Evolutionary conservation across 2,113 vertebrate species (phyloP).

Genomic region (Microtus richardsoni): DNA sequence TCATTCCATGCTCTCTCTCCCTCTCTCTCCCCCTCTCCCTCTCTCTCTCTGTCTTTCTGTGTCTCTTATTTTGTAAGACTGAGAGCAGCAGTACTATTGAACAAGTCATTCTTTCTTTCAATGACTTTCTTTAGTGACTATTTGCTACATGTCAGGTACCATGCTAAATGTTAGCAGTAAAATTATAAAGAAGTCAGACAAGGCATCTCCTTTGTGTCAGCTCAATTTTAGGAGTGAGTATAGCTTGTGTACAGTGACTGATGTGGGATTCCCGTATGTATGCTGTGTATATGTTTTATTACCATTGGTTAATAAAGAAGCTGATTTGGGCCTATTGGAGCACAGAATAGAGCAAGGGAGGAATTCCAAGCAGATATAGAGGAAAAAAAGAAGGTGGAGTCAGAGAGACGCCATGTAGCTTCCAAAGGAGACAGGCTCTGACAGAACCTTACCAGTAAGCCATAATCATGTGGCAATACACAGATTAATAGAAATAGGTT

Average conservation of each 20-base stretch:
- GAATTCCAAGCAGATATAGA: too few species aligned
- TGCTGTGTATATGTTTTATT: too few species aligned
- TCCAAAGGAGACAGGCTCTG: too few species aligned
- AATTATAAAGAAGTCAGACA: slow-evolving; percentile 25
- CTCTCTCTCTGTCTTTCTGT: not conserved
- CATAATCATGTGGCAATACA: too few species aligned
- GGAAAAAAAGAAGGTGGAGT: too few species aligned
- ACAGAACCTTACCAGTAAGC: too few species aligned
- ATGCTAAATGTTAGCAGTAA: slow-evolving; percentile 1
- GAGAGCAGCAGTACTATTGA: slow-evolving; percentile 34
- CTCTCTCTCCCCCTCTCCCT: not conserved
- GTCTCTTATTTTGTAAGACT: slow-evolving; percentile 20
- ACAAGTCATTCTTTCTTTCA: slow-evolving; percentile 36
- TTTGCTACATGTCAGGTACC: not conserved
- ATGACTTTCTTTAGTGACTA: slow-evolving; percentile 25
- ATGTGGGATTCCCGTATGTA: too few species aligned
- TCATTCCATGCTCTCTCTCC: not conserved
- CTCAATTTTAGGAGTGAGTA: not conserved
- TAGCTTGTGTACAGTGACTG: not conserved
- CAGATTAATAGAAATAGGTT: too few species aligned
- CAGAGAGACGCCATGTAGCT: too few species aligned
- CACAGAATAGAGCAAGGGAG: too few species aligned
- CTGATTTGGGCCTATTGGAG: too few species aligned
- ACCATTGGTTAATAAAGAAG: too few species aligned
- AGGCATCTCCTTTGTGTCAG: not conserved